These are phyloP conservation scores for Oncorhynchus keta DNA, from an alignment of 2,113 vertebrate genomes.

Conservation along the genomic window DNA sequence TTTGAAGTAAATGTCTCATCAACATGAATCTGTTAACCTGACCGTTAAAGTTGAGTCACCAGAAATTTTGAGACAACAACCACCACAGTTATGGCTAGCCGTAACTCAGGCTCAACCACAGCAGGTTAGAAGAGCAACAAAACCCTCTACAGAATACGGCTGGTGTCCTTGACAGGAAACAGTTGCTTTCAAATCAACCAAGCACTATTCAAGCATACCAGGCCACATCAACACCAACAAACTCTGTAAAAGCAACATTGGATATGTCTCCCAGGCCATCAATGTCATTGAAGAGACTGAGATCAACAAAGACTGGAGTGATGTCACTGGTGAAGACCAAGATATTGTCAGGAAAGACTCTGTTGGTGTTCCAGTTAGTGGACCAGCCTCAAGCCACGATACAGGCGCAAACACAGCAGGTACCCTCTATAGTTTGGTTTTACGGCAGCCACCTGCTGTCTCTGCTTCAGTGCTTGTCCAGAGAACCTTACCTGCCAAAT, in stretches of 20 bases:
- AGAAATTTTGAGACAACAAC: not conserved
- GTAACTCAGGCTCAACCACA: too few species aligned
- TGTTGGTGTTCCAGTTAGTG: conserved; percentile 61
- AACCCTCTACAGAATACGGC: too few species aligned
- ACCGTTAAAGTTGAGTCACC: not conserved
- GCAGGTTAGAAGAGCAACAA: too few species aligned
- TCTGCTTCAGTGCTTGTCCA: not conserved
- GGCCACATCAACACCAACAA: not conserved
- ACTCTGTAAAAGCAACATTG: conserved; percentile 69
- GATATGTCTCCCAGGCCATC: conserved; percentile 57
- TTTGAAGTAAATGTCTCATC: not conserved
- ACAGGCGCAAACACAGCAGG: not conserved
- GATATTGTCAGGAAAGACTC: conserved; percentile 39
- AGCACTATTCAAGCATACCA: too few species aligned
- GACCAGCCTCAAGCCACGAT: conserved; percentile 29
- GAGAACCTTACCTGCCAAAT: not conserved
- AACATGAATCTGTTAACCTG: not conserved
- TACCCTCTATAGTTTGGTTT: not conserved
- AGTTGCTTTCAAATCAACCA: too few species aligned
- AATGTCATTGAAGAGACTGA: conserved; percentile 30
- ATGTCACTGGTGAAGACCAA: conserved; percentile 55
- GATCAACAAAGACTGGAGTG: conserved; percentile 24
- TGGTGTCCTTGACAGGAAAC: too few species aligned
- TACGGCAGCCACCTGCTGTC: not conserved
- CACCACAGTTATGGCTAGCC: not conserved